Evolutionary conservation across 2,888 invertebrate genomes (phyloP), one percentile per base, ranked within the genome.

Genomic region (Campopleginae sp.): DNA sequence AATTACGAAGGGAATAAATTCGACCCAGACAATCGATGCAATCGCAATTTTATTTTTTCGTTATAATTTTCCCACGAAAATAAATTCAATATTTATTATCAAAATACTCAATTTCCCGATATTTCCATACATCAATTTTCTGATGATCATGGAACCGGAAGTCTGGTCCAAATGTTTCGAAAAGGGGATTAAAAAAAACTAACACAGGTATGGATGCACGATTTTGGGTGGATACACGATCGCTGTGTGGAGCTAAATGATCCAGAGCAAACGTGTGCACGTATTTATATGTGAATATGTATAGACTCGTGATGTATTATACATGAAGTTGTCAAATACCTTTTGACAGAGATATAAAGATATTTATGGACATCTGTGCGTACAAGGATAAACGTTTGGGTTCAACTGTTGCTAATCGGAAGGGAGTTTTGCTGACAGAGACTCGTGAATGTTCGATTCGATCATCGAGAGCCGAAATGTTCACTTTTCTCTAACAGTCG

Each of bases 401-500:
- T 58, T 44, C 42, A 54, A 51, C 23, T 12, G 51, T 38, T 17
- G 51, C 54, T 19, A 31, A 71, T 48, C 48, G 48, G 19, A 33
- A 48, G 46, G 38, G 12, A 6, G 7, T 6, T 46, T 46, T 10
- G 23, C 23, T 33, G 70, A 70, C 70, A 61, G 27, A 14, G 10
- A n/a, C n/a, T 58, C 70, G 46, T 61, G 61, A 61, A 71, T 71
- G 46, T 48, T 70, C 17, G 61, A 71, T 61, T 61, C 33, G 46
- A 19, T 23, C 44, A 8, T 78, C 70, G 61, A 61, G 61, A 61
- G 8, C 38, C 23, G 19, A 8, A 78, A 61, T 44, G 33, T 12
- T 70, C 70, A 61, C 33, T 46, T 42, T 42, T 14, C 31, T 42
- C 23, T 7, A 33, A 3, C 42, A 2, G 14, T 42, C 42, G n/a